phyloP scores from a whole-genome alignment of 2,113 vertebrate genomes.

The Tupaia chinensis region DNA sequence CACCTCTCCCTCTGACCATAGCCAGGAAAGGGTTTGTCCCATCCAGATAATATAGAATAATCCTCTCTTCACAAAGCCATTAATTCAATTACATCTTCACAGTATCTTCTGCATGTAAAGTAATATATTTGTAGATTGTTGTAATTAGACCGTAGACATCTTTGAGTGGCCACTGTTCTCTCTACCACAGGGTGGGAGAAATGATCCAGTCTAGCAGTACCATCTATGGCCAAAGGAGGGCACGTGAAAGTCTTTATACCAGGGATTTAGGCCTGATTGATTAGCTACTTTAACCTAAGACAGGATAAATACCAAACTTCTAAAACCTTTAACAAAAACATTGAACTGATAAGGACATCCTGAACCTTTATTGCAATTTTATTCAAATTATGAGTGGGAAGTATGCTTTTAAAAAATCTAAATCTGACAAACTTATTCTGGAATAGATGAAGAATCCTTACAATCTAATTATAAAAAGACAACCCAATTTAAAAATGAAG shows the following conservation, averaged over 20 bases:
- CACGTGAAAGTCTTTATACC: not conserved
- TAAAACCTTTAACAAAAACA: slow-evolving; percentile 6
- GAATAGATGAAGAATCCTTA: not conserved
- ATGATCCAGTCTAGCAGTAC: not conserved
- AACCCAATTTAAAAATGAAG: not conserved
- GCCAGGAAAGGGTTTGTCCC: not conserved
- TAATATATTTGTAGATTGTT: not conserved
- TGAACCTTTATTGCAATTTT: not conserved
- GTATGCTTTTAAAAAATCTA: not conserved
- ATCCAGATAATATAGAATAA: not conserved
- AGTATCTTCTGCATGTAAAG: not conserved
- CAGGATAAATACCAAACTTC: slow-evolving; percentile 3
- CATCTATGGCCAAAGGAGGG: not conserved
- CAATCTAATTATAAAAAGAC: not conserved
- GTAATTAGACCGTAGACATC: not conserved
- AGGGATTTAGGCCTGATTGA: not conserved
- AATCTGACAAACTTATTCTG: not conserved
- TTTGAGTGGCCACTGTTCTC: not conserved
- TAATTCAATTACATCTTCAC: not conserved
- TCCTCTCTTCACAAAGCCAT: not conserved
- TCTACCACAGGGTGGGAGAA: not conserved
- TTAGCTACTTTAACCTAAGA: not conserved
- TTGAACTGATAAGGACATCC: not conserved
- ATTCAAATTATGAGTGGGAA: not conserved
- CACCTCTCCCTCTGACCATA: not conserved